Conservation (phyloP, 2,888 invertebrate genomes). For the Chalcosyrphus nemorum region DNA sequence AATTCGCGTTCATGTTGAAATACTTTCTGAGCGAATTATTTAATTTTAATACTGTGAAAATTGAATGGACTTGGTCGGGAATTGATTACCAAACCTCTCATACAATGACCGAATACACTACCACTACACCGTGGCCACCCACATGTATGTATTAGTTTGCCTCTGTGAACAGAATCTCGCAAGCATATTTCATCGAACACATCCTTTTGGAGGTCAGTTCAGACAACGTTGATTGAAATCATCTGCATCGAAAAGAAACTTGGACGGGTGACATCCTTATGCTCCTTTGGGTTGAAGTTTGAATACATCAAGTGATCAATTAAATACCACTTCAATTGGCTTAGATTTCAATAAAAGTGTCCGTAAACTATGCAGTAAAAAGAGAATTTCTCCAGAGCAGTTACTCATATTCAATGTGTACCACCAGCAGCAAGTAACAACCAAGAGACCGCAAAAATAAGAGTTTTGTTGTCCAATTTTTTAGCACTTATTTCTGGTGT, state of each 20-base stretch:
- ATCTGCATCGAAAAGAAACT: neutral
- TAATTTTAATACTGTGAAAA: too few species aligned
- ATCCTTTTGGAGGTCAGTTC: neutral
- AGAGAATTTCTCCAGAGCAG: neutral
- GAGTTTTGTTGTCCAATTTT: conserved; percentile 33
- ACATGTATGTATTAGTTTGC: conserved; percentile 18
- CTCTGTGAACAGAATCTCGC: neutral
- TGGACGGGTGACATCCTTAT: neutral
- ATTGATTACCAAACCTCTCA: too few species aligned
- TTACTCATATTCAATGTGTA: neutral
- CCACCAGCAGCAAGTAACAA: conserved; percentile 1
- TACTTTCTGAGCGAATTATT: too few species aligned
- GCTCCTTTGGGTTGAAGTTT: neutral
- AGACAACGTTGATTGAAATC: conserved; percentile 30
- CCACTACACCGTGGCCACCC: too few species aligned
- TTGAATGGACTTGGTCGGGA: too few species aligned
- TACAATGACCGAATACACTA: too few species aligned
- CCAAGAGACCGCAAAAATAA: conserved; percentile 9
- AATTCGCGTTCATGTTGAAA: too few species aligned
- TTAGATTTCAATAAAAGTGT: conserved; percentile 5
- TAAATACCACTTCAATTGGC: neutral
- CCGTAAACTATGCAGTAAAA: neutral
- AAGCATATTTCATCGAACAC: conserved; percentile 7
- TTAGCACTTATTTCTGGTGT: conserved; percentile 40
- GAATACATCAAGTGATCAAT: conserved; percentile 2